Evolutionary conservation across 1,140 invertebrate species (phyloP), one percentile per base, ranked within the genome.

Genomic region (Eumaeus atala): DNA sequence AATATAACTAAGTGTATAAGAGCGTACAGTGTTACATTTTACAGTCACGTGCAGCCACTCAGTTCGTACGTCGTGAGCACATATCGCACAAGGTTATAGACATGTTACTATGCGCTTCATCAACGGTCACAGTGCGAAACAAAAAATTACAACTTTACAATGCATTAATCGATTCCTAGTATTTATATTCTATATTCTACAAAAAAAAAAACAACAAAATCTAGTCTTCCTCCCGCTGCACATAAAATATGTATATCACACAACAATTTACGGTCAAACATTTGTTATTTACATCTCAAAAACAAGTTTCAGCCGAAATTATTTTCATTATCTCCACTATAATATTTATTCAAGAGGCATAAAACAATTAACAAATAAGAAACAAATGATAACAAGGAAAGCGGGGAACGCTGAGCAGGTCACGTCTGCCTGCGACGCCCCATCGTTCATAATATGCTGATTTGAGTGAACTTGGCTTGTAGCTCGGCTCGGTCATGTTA

Each of bases 41-140:
- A 54, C 36, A 28, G 35, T 52, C 51, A 57, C 54, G 51, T 59
- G 59, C 21, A 28, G 21, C 21, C 44, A 53, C 55, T 48, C 48
- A 65, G 54, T 66, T 72, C 64, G 63, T 72, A 67, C 54, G 52
- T 53, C 58, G 60, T 61, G 48, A 52, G 37, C 58, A n/a, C n/a
- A 40, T 40, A 12, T 40, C 14, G 38, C 14, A 63, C 72, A 72
- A 75, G 70, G 72, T 71, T 69, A 70, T 61, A 48, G 54, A 55
- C 59, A 56, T 56, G 55, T 55, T 67, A 64, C 60, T 67, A 70
- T 66, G 59, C 68, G 58, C 56, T 18, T 51, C 56, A 55, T 59
- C 64, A 67, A 67, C 62, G 64, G 64, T 68, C 65, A 64, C 54
- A 51, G 42, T 54, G 58, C 70, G 70, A 72, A 64, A 72, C 2